Evolutionary conservation across 2,888 invertebrate genomes (phyloP), one percentile per base, ranked within the genome.

Genomic region (Dione vanillae): DNA sequence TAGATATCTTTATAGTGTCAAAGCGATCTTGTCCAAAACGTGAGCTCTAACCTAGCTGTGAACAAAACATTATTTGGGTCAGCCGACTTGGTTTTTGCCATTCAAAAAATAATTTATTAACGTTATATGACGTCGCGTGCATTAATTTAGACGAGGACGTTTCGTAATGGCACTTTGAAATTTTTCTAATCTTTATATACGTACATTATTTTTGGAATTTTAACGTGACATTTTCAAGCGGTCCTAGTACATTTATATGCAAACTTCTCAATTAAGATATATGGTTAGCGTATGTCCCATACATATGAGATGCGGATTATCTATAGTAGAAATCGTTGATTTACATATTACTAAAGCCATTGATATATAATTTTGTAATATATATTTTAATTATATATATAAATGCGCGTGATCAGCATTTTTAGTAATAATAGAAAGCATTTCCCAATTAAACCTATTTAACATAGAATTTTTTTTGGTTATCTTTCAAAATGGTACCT

Each of bases 61-160:
- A 82, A 82, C 79, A 84, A 80, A 78, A 73, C 75, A 77, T 71
- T 83, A 87, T 88, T 82, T 86, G 78, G 89, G 88, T 88, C 89
- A 88, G 82, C 85, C 82, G 80, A 78, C 73, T 80, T 75, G 73
- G 74, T 78, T 78, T 78, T 73, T 74, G 70, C 66, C 61, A 52
- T 68, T 59, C 51, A 51, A 70, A 58, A n/a, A 65, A 70, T 59
- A 59, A 70, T 65, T 65, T 69, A 69, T 72, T 65, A 69, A 67
- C 47, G 59, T 45, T 20, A 70, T 54, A 20, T 59, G 20, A 67
- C 59, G 45, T 37, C 52, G 52, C 52, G 35, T 62, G 12, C 43
- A 43, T 27, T 52, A n/a, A 52, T 65, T 43, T 52, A 27, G 40
- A 27, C 43, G 61, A 61, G 61, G 61, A 61, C 61, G n/a, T 61